Evolutionary conservation across 1,140 invertebrate species (phyloP).

Genomic region (Polypedilum vanderplanki): DNA sequence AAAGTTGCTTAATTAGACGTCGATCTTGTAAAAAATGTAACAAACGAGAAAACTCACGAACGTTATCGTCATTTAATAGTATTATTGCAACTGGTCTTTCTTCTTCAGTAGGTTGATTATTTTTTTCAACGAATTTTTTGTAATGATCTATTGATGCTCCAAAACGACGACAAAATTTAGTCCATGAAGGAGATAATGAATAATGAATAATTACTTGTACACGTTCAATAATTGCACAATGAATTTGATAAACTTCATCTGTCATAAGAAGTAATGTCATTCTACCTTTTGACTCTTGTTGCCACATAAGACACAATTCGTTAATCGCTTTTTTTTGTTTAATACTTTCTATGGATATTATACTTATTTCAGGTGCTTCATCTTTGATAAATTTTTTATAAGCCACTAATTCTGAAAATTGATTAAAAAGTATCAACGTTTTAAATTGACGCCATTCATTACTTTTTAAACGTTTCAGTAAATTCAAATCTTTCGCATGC

Average conservation of each 20-base stretch:
- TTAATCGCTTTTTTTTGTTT: too few relatives aligned
- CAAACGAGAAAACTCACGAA: neutral
- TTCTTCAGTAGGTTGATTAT: neutral
- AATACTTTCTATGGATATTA: too few relatives aligned
- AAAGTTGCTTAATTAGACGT: neutral
- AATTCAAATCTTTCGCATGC: neutral
- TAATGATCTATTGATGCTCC: neutral
- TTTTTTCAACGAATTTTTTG: neutral
- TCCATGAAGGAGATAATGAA: neutral
- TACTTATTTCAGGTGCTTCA: too few relatives aligned
- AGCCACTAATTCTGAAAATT: too few relatives aligned
- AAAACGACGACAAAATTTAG: neutral
- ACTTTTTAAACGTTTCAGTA: too few relatives aligned
- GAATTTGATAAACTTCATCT: neutral
- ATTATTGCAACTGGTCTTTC: neutral
- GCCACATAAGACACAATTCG: too few relatives aligned
- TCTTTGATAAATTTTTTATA: too few relatives aligned
- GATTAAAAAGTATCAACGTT: too few relatives aligned
- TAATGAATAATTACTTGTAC: neutral
- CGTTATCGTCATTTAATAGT: neutral
- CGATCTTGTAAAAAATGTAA: neutral
- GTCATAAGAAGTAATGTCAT: neutral
- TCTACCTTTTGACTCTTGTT: neutral
- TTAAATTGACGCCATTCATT: too few relatives aligned
- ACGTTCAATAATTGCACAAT: neutral